phyloP scores from a whole-genome alignment of 2,797 vertebrate species.

The Lepilemur ruficaudatus region DNA sequence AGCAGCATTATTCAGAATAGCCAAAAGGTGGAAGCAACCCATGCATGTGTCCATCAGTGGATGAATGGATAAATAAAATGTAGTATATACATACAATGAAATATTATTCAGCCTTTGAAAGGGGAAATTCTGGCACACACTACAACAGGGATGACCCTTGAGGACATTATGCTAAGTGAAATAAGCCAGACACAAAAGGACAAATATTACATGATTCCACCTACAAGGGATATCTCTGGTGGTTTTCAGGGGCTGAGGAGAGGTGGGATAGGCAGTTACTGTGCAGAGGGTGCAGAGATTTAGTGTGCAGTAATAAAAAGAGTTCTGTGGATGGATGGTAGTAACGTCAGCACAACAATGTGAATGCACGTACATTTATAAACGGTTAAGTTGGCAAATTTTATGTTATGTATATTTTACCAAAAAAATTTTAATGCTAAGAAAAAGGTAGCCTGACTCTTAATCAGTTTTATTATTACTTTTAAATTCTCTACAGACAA shows the following conservation, averaged over 20 bases:
- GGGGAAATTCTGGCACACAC: neutral
- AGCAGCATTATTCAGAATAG: neutral
- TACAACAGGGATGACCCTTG: neutral
- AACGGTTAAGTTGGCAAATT: neutral
- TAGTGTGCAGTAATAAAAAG: neutral
- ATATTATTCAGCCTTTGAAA: constrained; percentile 22
- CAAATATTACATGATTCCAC: neutral
- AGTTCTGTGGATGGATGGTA: neutral
- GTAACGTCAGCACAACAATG: neutral
- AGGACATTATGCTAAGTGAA: neutral
- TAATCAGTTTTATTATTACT: constrained; percentile 21
- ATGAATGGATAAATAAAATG: constrained; percentile 2
- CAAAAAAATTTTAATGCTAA: neutral
- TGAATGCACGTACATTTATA: neutral
- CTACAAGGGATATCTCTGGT: neutral
- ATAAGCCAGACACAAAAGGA: neutral
- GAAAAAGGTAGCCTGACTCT: neutral
- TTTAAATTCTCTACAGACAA: neutral
- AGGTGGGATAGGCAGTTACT: neutral
- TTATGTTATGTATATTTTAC: neutral
- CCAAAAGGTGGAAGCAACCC: neutral
- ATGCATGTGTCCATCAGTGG: neutral
- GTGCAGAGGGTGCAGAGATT: neutral
- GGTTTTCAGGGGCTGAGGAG: neutral
- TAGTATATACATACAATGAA: neutral